Base-by-base conservation (phyloP, 2,113 vertebrate species). In the Brachirus orientalis region DNA sequence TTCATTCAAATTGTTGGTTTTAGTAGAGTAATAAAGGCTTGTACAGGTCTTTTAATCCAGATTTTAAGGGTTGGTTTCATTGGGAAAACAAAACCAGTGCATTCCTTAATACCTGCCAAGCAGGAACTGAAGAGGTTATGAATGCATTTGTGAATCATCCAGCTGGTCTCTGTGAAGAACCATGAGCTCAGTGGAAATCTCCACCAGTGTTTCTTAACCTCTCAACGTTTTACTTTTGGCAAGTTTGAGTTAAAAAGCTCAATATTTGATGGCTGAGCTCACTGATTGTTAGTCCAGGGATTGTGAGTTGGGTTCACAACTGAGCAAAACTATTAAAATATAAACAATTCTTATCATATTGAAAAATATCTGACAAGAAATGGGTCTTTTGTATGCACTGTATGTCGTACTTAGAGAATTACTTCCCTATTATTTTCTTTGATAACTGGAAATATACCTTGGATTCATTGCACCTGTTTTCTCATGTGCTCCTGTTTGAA, bases 91-190 rank as follows among this genome's bases (percentile, higher is more conserved):
- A 20, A 52, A 66, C 41, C 11, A 48, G 41, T 52, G n/a, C 59
- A 44, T 78, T 76, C 68, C 8, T 46, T 28, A 50, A 47, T 70
- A 70, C 77, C 76, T 63, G 69, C 62, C 33, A 35, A 72, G 22
- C 40, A 58, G 51, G 59, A 17, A 62, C 3, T 72, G 41, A 55
- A 57, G 22, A 12, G 35, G 40, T 36, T 41, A 43, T 18, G 12
- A 40, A 37, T 40, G 8, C 43, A 37, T 53, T 41, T 61, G 68
- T 79, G 45, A 52, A 70, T n/a, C n/a, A n/a, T 82, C 18, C 58
- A 63, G 75, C 46, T 74, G 59, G 50, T 52, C 46, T 55, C 20
- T 37, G 59, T 14, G 13, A 1, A 13, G 33, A 19, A 6, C n/a
- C n/a, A 60, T 45, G 7, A 46, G 19, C 56, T 59, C 55, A 48